These are phyloP conservation scores for Coboldia fuscipes DNA, from an alignment of 1,140 invertebrate genomes.

Conservation along the genomic window DNA sequence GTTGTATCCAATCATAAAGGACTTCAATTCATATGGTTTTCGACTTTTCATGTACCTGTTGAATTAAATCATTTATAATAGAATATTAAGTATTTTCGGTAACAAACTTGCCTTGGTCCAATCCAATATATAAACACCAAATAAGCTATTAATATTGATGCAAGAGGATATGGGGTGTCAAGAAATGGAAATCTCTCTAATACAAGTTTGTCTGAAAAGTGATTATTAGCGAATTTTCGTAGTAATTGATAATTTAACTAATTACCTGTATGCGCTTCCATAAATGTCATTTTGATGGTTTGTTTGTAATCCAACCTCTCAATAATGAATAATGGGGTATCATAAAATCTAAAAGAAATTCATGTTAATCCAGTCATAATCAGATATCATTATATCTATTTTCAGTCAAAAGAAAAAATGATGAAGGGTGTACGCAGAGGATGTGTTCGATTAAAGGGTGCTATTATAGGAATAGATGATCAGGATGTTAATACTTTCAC, in stretches of 20 bases:
- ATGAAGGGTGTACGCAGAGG: constrained; percentile 85
- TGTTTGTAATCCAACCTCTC: constrained; percentile 34
- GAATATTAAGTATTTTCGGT: background rate
- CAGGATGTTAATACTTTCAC: constrained; percentile 99
- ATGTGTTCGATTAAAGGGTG: constrained; percentile 82
- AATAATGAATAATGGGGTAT: constrained; percentile 14
- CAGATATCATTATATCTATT: no score
- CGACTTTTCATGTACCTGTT: constrained; percentile 13
- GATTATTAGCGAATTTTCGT: no score
- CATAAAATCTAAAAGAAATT: no score
- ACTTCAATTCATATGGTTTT: constrained; percentile 15
- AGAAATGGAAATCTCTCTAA: no score
- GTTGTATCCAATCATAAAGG: constrained; percentile 23
- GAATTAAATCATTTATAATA: background rate
- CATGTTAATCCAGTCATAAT: no score
- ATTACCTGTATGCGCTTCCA: constrained; percentile 31
- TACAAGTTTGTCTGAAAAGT: no score
- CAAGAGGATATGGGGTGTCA: no score
- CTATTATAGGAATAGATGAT: constrained; percentile 95
- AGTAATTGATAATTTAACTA: no score
- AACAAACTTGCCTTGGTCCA: background rate
- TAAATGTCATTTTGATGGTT: constrained; percentile 29
- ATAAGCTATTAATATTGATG: background rate
- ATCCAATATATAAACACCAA: background rate
- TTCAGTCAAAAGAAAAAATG: constrained; percentile 97